Base-by-base conservation (phyloP, 2,888 invertebrate species). In the Pristionchus arcanus region DNA sequence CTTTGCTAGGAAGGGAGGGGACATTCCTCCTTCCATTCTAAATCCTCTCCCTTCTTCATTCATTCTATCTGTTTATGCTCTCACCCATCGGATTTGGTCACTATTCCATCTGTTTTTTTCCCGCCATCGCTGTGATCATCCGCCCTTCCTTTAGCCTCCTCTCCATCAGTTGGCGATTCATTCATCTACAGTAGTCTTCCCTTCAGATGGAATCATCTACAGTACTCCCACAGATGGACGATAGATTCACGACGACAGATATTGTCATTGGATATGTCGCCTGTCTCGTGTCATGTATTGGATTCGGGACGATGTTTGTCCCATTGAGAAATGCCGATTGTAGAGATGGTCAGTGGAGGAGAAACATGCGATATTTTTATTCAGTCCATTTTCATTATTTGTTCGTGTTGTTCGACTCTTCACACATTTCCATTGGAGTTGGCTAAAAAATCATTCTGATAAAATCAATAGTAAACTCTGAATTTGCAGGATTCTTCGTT, bases 271-370 rank as follows among this genome's bases (percentile, higher is more conserved):
- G 94, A 53, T 94, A 93, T 77, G 88, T 90, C 4, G 92, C 93
- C 42, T 91, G 93, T 55, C 59, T 94, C 25, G 87, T 94, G 28
- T 93, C 94, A 1, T 94, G 94, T 81, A 42, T 90, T 31, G 91
- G 92, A 37, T 94, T 94, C 89, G 94, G 94, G 0, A 92, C 92
- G 28, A 94, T 94, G 94, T 94, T 94, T 88, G 93, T 92, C 66
- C 94, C 94, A 16, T 90, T 94, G 91, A 91, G 92, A 85, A 87
- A 90, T 2, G 89, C 90, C 7, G 92, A 94, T 89, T 92, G 93
- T 74, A 92, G 90, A 91, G 94, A 94, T 87, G 94, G 94, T 93
- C n/a, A 87, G 91, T 9, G 37, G 42, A 34, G 16, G 68, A 68
- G 25, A 2, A 3, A 19, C 21, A 25, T 19, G 53, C 21, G 15